Base-by-base conservation (phyloP, 2,888 invertebrate species). In the Eilema depressum region DNA sequence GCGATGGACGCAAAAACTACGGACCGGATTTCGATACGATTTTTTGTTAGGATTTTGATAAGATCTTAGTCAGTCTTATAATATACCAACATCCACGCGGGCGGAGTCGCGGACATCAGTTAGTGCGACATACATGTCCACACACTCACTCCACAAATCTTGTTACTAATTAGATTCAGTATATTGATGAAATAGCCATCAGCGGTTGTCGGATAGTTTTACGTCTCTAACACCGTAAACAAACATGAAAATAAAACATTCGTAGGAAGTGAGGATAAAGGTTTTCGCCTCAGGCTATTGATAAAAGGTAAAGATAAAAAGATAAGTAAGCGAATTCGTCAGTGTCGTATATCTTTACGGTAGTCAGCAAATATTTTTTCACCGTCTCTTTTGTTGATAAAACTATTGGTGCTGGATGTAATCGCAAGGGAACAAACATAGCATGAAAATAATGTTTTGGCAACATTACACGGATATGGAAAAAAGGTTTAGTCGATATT, bases 401-500 rank as follows among this genome's bases (percentile, higher is more conserved):
- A 92, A 91, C 92, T 91, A 88, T 85, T 87, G 84, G 83, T 86
- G 85, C 84, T 85, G 81, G 82, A 87, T 85, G 86, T 85, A 86
- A 90, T 77, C 84, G 81, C 80, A 81, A 80, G 76, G 64, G 41
- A 25, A 72, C 86, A 85, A 85, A 90, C 91, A 91, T 83, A 71
- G 79, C 33, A 74, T 63, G 76, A 80, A 86, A 85, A 86, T 88
- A 88, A 88, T 87, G 84, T 86, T 82, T 83, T 79, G 79, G 84
- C 84, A 88, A 90, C 85, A 90, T 83, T 76, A 79, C 74, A 78
- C 68, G 70, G 69, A 66, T 70, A 76, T 71, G 68, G 10, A 75
- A 73, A 74, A 67, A 66, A 59, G 25, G 11, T 11, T 60, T 68
- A 66, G 62, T 66, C 41, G 66, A 56, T 69, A 65, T 70, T 30